Conservation (phyloP, 2,113 vertebrate genomes). For the Bungarus multicinctus region DNA sequence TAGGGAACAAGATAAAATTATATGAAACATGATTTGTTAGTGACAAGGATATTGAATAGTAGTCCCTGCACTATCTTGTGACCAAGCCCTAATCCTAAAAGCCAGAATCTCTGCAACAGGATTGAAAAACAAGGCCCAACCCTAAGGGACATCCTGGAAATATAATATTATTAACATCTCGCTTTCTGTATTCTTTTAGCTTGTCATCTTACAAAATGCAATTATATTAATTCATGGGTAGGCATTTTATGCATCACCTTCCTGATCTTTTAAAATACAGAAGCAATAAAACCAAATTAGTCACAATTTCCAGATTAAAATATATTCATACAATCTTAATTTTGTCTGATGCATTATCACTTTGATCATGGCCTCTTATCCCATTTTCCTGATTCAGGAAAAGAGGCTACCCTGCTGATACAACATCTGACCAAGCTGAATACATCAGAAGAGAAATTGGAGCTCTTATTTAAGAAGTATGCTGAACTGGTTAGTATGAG, state of each 20-base stretch:
- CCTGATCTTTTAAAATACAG: background rate
- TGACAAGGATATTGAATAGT: background rate
- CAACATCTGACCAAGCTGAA: conserved; percentile 79
- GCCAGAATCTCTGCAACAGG: background rate
- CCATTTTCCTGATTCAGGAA: conserved; percentile 59
- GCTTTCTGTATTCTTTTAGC: background rate
- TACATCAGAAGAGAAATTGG: conserved; percentile 85
- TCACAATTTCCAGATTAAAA: background rate
- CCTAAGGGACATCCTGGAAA: background rate
- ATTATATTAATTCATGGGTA: background rate
- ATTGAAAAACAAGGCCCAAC: background rate
- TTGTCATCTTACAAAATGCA: background rate
- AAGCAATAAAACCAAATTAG: background rate
- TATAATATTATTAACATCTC: background rate
- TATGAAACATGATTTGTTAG: background rate
- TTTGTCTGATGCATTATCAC: background rate
- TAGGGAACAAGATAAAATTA: background rate
- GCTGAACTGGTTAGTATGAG: conserved; percentile 84
- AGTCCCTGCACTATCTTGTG: background rate
- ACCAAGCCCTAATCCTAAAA: background rate
- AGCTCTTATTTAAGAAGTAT: conserved; percentile 83
- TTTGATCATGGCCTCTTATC: background rate
- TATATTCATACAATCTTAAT: background rate
- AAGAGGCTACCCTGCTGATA: conserved; percentile 81
- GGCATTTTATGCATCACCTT: background rate